These are phyloP conservation scores for Ochotona curzoniae DNA, from an alignment of 2,113 vertebrate genomes.

Conservation along the genomic window DNA sequence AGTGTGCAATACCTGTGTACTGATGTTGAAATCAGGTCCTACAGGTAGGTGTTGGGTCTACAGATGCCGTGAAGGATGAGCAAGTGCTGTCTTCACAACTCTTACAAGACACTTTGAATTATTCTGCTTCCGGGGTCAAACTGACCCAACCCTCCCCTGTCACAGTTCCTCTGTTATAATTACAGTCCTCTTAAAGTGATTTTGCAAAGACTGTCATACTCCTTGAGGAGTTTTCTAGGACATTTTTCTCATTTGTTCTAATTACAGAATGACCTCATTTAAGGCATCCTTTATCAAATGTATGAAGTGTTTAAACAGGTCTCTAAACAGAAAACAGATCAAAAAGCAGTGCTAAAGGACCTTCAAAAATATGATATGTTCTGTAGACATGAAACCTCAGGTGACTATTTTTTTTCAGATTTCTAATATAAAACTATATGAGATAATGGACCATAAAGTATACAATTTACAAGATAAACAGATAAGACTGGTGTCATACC, in stretches of 20 bases:
- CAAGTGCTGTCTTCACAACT: conserved; percentile 30
- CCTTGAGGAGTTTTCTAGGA: conserved; percentile 64
- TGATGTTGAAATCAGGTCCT: neutral
- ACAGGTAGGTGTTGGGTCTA: neutral
- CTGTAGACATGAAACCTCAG: conserved; percentile 41
- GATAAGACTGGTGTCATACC: too few relatives aligned
- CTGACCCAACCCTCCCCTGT: neutral
- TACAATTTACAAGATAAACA: conserved; percentile 47
- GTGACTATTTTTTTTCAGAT: conserved; percentile 26
- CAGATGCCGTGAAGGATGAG: neutral
- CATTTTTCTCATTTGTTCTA: conserved; percentile 74
- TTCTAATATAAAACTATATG: conserved; percentile 7
- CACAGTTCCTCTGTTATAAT: conserved; percentile 46
- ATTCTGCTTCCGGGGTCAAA: conserved; percentile 56
- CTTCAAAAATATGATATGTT: conserved; percentile 27
- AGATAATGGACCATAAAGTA: conserved; percentile 15
- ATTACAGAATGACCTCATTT: conserved; percentile 77
- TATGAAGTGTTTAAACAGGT: conserved; percentile 64
- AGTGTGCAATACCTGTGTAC: too few relatives aligned
- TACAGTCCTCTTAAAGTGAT: conserved; percentile 63
- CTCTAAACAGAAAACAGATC: conserved; percentile 52
- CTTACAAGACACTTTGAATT: neutral
- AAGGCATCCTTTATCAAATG: conserved; percentile 66
- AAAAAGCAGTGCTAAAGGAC: conserved; percentile 30
- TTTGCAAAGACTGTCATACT: conserved; percentile 54